Evolutionary conservation across 1,140 invertebrate genomes (phyloP), one percentile per base, ranked within the genome.

Genomic region (Hetaerina americana): DNA sequence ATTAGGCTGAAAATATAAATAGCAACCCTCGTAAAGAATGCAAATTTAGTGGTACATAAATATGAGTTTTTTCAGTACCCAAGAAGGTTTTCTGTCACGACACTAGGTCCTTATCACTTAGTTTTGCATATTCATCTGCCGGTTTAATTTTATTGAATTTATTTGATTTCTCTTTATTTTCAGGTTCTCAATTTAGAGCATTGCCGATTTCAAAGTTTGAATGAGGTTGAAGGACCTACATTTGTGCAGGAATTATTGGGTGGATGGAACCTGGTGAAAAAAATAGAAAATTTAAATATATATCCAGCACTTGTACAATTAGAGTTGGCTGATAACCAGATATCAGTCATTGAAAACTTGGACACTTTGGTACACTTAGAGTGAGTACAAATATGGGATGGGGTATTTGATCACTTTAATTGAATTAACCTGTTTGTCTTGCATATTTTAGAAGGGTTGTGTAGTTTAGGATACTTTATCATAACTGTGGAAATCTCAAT

Each of bases 301-400:
- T 80, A 96, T 6, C 85, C 82, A 1, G 93, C 87, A 24, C 82
- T 98, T 0, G 85, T 85, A 67, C 95, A 98, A 78, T 80, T 99
- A 70, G 97, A 99, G 77, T 83, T 99, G 0, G 97, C 98, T 80
- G 97, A 99, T 81, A 99, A 98, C 83, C 95, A 96, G 83, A 94
- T 98, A 67, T 89, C 88, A 0, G 84, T 86, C 73, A 95, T 98
- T 77, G 95, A 97, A 81, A 95, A 95, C 80, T 82, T 98, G 22
- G 90, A 94, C 75, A 80, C 84, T 25, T 85, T 98, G 10, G 87
- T 93, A 0, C 97, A 98, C 85, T 83, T 99, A 66, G 88, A 96
- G 93, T 96, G 87, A 87, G 90, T 87, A 71, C n/a, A 69, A 73
- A n/a, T 74, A 26, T 26, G n/a, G n/a, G n/a, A n/a, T n/a, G n/a